Evolutionary conservation across 2,113 vertebrate genomes (phyloP).

Genomic region (Vanacampus margaritifer): DNA sequence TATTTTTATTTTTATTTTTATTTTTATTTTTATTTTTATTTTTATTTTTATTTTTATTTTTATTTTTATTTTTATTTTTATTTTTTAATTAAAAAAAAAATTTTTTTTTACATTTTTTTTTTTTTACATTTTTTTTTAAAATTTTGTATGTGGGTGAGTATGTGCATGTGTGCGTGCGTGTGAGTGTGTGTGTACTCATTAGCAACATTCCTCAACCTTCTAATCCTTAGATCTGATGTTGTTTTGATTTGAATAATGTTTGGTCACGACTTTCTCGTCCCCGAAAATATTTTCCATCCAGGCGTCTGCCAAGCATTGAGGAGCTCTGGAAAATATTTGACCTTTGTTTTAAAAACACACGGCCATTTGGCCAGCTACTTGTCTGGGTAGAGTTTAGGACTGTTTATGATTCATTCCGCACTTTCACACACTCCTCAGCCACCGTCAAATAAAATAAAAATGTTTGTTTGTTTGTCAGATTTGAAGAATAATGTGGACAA

Average conservation of each 20-base stretch:
- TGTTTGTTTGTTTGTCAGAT: constrained; percentile 70
- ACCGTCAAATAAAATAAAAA: background rate
- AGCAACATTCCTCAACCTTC: too few species aligned
- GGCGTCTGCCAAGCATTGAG: constrained; percentile 53
- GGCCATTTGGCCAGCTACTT: constrained; percentile 57
- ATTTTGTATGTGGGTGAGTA: too few species aligned
- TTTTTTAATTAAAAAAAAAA: too few species aligned
- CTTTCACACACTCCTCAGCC: constrained; percentile 26
- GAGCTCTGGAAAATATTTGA: constrained; percentile 71
- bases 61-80: too few species aligned
- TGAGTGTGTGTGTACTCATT: too few species aligned
- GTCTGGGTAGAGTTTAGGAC: background rate
- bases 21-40: too few species aligned
- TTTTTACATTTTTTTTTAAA: too few species aligned
- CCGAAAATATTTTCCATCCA: constrained; percentile 64
- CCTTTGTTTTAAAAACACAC: constrained; percentile 47
- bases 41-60: too few species aligned
- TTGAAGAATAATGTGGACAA: constrained; percentile 92
- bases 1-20: too few species aligned
- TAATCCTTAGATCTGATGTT: constrained; percentile 52
- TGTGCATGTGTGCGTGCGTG: too few species aligned
- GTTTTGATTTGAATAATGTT: constrained; percentile 42
- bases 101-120: too few species aligned
- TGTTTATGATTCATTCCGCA: constrained; percentile 11
- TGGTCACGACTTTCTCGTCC: constrained; percentile 65